Conservation (phyloP, 2,888 invertebrate species). For the Rambutsinella grinnellia region DNA sequence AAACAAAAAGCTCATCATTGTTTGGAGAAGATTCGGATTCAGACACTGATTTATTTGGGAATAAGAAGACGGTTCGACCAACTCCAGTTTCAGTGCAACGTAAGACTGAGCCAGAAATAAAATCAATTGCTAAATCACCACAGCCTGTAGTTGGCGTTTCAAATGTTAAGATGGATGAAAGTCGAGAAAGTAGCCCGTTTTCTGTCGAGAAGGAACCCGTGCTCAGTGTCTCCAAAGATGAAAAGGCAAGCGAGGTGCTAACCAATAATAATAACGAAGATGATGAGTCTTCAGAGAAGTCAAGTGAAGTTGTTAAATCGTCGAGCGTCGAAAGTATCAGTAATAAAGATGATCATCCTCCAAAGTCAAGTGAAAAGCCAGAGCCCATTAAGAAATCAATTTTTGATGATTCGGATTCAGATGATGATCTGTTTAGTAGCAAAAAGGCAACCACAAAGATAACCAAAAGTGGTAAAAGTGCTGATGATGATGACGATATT, state of each 20-base stretch:
- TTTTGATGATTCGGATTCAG: conserved; percentile 66
- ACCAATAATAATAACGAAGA: neutral
- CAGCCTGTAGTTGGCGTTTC: neutral
- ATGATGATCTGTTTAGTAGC: conserved; percentile 57
- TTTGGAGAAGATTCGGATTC: conserved; percentile 34
- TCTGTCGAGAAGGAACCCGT: neutral
- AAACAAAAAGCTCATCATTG: conserved; percentile 5
- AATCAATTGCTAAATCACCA: neutral
- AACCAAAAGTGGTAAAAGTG: neutral
- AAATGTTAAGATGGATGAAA: neutral
- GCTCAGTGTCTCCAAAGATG: neutral
- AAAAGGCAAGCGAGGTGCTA: neutral
- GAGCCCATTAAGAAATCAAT: conserved; percentile 55
- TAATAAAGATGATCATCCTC: too few species aligned
- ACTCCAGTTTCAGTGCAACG: too few species aligned
- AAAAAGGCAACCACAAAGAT: neutral
- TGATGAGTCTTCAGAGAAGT: too few species aligned
- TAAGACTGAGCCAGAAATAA: neutral
- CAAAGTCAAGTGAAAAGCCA: neutral
- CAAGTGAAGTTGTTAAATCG: neutral
- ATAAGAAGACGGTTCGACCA: conserved; percentile 6
- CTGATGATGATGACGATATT: neutral
- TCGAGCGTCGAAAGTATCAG: neutral
- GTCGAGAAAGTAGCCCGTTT: neutral
- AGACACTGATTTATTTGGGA: conserved; percentile 27